A percentile compares a stretch with the other conserved stretches of the same genome.
phyloP scores from a whole-genome alignment of 2,797 vertebrate species.

The Orientallactaga sibirica region DNA sequence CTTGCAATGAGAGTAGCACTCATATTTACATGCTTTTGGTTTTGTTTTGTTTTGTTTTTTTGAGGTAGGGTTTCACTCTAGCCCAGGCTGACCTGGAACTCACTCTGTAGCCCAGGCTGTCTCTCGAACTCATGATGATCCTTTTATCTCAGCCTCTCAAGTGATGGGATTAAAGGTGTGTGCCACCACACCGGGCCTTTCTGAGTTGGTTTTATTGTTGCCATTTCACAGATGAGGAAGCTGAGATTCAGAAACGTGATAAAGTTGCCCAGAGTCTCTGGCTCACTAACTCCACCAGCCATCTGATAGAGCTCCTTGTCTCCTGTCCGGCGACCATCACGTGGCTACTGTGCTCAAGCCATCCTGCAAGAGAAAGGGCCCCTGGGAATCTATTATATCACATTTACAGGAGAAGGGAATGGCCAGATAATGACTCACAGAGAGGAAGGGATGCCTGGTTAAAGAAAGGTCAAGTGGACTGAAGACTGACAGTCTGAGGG shows the following conservation, averaged over 20 bases:
- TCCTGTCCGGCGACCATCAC: not conserved
- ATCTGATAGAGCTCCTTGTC: too few relatives aligned
- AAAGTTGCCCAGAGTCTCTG: not conserved
- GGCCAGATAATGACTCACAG: not conserved
- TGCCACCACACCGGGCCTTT: not conserved
- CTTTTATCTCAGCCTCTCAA: not conserved
- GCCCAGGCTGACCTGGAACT: not conserved
- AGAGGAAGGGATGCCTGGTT: not conserved
- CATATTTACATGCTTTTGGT: not conserved
- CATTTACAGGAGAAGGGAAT: not conserved
- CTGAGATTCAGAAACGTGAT: not conserved
- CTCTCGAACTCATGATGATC: not conserved
- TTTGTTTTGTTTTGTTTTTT: not conserved
- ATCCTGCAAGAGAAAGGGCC: not conserved
- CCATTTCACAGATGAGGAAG: not conserved
- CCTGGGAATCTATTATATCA: not conserved
- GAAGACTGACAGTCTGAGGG: not conserved
- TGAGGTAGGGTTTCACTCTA: too few relatives aligned
- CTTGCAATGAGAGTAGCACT: not conserved
- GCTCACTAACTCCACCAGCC: not conserved
- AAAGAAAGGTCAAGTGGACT: conserved; percentile 18
- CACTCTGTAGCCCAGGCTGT: not conserved
- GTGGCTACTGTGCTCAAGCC: not conserved
- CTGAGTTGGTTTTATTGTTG: not conserved
- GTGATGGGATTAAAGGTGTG: not conserved